Percentiles rank a stretch among this genome's conserved stretches.
These are phyloP conservation scores for Watsonalla binaria DNA, from an alignment of 2,888 invertebrate genomes.

Conservation along the genomic window DNA sequence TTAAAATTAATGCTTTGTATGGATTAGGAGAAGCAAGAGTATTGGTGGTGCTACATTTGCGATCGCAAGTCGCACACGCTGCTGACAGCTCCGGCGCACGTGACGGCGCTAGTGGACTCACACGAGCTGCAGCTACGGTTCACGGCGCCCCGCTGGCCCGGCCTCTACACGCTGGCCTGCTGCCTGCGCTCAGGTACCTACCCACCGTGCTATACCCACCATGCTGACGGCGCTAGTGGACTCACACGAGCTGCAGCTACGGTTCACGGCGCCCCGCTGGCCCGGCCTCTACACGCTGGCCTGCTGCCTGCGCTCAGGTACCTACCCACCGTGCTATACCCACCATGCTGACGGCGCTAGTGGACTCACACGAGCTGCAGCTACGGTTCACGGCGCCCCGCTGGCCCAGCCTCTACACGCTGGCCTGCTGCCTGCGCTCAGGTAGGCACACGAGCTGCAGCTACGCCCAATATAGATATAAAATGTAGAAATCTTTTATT, in stretches of 20 bases:
- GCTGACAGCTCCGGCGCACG: constrained; percentile 94
- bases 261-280: constrained; percentile 97
- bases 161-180: constrained; percentile 94
- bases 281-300: constrained; percentile 95
- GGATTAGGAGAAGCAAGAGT: constrained; percentile 88
- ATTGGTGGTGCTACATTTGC: constrained; percentile 99
- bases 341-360: constrained; percentile 82
- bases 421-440: constrained; percentile 94
- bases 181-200: constrained; percentile 87
- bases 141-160: constrained; percentile 96
- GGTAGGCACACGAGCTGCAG: constrained; percentile 93
- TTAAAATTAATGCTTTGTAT: background rate
- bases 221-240: constrained; percentile 86
- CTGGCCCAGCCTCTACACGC: constrained; percentile 94
- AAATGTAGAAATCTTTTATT: no score
- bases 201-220: no score
- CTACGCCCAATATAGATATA: no score
- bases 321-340: constrained; percentile 1
- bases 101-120: constrained; percentile 92
- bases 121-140: constrained; percentile 97
- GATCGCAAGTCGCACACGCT: constrained; percentile 95
- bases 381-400: constrained; percentile 97
- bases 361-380: constrained; percentile 93
- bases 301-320: constrained; percentile 92
- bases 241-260: constrained; percentile 94